Conservation (phyloP, 37 sponge, comb jelly and placozoan species). For the Crambe crambe region DNA sequence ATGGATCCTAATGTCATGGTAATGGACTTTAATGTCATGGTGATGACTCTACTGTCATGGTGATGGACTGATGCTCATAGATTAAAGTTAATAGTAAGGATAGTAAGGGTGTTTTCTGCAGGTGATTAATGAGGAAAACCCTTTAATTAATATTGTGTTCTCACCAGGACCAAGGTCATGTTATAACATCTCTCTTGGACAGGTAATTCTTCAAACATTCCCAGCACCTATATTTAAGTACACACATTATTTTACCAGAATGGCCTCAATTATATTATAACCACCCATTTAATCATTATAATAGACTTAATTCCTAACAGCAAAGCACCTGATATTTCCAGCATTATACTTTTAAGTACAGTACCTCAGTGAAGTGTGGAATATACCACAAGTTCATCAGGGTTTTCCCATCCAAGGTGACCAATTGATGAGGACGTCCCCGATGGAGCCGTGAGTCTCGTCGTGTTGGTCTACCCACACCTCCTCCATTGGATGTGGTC, state of each 20-base stretch:
- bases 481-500: no score
- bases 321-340: not conserved
- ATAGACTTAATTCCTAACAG: not conserved
- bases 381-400: constrained; percentile 77
- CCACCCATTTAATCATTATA: not conserved
- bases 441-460: no score
- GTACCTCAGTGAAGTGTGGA: constrained; percentile 74
- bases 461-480: no score
- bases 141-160: no score
- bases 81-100: no score
- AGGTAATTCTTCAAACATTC: constrained; percentile 18
- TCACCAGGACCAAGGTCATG: not conserved
- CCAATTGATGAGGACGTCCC: constrained; percentile 6
- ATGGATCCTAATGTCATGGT: no score
- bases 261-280: not conserved
- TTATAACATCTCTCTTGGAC: constrained; percentile 3
- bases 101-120: no score
- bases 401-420: constrained; percentile 58
- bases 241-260: not conserved
- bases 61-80: no score
- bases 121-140: no score
- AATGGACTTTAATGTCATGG: no score
- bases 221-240: constrained; percentile 18
- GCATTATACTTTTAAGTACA: no score
- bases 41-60: no score